Percentiles rank a stretch among this genome's conserved stretches.
Conservation (phyloP, 35 echinoderm and acorn worm genomes). For the Heliocidaris tuberculata region DNA sequence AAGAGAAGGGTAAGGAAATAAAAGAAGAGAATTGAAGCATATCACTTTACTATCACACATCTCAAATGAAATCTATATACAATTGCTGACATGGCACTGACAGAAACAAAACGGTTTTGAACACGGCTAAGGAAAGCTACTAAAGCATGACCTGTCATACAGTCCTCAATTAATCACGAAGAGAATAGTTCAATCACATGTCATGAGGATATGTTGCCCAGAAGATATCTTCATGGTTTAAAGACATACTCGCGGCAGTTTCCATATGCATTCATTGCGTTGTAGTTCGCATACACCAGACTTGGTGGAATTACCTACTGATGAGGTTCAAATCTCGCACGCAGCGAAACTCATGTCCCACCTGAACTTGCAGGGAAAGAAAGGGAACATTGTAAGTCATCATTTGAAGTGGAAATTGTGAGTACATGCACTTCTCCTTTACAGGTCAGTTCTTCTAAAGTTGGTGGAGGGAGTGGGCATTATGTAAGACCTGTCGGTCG, state of each 20-base stretch:
- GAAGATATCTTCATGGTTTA: conserved; percentile 4
- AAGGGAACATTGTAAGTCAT: too few relatives aligned
- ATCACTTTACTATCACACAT: not conserved
- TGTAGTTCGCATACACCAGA: too few relatives aligned
- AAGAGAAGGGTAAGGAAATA: not conserved
- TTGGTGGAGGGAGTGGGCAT: too few relatives aligned
- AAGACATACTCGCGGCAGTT: not conserved
- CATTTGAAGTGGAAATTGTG: too few relatives aligned
- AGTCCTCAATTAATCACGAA: not conserved
- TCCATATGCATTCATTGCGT: too few relatives aligned
- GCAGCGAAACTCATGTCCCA: too few relatives aligned
- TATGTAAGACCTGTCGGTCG: too few relatives aligned
- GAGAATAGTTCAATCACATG: not conserved
- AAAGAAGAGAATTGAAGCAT: not conserved
- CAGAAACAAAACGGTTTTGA: not conserved
- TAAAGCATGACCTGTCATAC: not conserved
- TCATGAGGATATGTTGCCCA: not conserved
- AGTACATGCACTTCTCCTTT: too few relatives aligned
- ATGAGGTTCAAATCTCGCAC: too few relatives aligned
- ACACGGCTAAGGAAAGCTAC: not conserved
- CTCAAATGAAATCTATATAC: not conserved
- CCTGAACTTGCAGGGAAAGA: too few relatives aligned
- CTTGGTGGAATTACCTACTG: too few relatives aligned
- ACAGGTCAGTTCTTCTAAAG: too few relatives aligned
- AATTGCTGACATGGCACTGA: not conserved